These are phyloP conservation scores for Meta bourneti DNA, from an alignment of 2,888 invertebrate species.

Conservation along the genomic window DNA sequence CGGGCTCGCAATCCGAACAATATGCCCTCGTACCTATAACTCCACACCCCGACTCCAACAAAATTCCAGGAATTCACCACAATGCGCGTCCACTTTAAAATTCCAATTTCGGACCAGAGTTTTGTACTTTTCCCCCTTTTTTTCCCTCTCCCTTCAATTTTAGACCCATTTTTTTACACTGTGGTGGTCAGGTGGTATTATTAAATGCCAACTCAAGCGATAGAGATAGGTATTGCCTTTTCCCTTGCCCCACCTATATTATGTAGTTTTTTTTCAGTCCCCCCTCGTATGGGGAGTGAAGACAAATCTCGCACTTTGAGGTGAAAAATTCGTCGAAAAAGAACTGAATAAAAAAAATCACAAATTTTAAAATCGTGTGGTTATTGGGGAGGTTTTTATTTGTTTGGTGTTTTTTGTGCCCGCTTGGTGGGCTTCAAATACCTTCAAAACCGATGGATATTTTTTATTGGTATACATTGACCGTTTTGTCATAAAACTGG, in stretches of 20 bases:
- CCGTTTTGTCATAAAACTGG: slow-evolving; percentile 68
- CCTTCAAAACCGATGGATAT: slow-evolving; percentile 18
- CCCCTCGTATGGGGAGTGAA: neutral
- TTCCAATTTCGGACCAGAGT: slow-evolving; percentile 71
- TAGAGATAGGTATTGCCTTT: slow-evolving; percentile 57
- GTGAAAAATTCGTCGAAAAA: slow-evolving; percentile 66
- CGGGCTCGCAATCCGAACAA: slow-evolving; percentile 51
- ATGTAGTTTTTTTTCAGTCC: slow-evolving; percentile 20
- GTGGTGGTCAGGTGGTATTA: slow-evolving; percentile 74
- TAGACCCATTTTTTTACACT: slow-evolving; percentile 42
- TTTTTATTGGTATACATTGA: slow-evolving; percentile 64
- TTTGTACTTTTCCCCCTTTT: slow-evolving; percentile 43
- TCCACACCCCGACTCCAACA: slow-evolving; percentile 28
- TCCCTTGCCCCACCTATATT: slow-evolving; percentile 12
- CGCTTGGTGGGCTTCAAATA: slow-evolving; percentile 20
- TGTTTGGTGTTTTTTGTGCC: slow-evolving; percentile 1
- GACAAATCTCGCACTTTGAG: slow-evolving; percentile 57
- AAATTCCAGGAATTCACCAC: slow-evolving; percentile 73
- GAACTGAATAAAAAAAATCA: slow-evolving; percentile 56
- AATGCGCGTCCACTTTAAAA: slow-evolving; percentile 73
- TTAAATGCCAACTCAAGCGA: slow-evolving; percentile 75
- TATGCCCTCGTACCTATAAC: slow-evolving; percentile 33
- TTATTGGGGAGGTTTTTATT: slow-evolving; percentile 43
- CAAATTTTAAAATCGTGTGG: slow-evolving; percentile 56
- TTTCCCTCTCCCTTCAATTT: slow-evolving; percentile 43